Evolutionary conservation across 1,140 invertebrate species (phyloP).

Genomic region (Phthorimaea operculella): DNA sequence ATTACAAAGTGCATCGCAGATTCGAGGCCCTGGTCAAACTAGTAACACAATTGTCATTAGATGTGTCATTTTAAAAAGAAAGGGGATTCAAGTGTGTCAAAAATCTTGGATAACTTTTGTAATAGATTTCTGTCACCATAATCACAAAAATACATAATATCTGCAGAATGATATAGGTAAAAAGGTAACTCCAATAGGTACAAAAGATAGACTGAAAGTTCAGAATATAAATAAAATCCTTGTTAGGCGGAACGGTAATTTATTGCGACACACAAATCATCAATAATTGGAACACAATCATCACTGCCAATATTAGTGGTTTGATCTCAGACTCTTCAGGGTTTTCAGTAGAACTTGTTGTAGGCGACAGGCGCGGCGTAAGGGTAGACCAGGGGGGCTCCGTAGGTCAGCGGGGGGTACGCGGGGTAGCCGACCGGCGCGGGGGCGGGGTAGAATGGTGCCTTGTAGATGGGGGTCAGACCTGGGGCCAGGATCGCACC

Average conservation of each 20-base stretch:
- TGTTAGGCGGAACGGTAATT: conserved; percentile 5
- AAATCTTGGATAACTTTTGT: too few relatives aligned
- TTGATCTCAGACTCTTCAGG: background rate
- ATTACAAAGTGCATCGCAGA: too few relatives aligned
- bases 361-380: conserved; percentile 22
- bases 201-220: too few relatives aligned
- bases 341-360: conserved; percentile 11
- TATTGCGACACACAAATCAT: background rate
- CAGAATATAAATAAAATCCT: too few relatives aligned
- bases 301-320: conserved; percentile 6
- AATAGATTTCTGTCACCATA: too few relatives aligned
- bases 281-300: conserved; percentile 5
- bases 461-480: conserved; percentile 18
- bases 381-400: conserved; percentile 12
- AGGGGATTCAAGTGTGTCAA: too few relatives aligned
- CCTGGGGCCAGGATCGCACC: background rate
- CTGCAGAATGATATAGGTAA: too few relatives aligned
- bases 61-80: too few relatives aligned
- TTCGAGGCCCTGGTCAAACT: too few relatives aligned
- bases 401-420: background rate
- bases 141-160: too few relatives aligned
- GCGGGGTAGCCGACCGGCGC: conserved; percentile 20
- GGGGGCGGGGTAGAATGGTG: conserved; percentile 3
- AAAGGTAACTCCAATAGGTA: too few relatives aligned
- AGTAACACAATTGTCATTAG: too few relatives aligned